Conservation (phyloP, 2,888 invertebrate genomes). For the Desoria tigrina region DNA sequence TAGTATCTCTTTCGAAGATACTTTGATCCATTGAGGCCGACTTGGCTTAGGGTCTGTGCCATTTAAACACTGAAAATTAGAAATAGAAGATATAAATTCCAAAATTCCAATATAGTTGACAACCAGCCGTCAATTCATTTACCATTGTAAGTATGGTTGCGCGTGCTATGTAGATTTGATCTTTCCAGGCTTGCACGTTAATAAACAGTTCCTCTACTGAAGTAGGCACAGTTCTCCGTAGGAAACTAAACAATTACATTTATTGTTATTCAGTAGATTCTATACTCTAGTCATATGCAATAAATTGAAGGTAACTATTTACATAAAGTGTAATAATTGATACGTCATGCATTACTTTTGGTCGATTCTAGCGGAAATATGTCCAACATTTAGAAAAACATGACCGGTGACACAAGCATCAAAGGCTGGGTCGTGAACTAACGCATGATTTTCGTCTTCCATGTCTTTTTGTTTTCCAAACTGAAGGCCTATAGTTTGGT, state of each 20-base stretch:
- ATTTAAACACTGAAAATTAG: conserved; percentile 10
- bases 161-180: conserved; percentile 27
- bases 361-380: conserved; percentile 57
- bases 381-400: conserved; percentile 69
- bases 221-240: conserved; percentile 11
- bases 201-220: conserved; percentile 22
- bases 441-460: conserved; percentile 17
- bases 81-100: no score
- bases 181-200: conserved; percentile 19
- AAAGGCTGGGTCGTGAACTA: conserved; percentile 76
- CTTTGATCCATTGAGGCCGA: conserved; percentile 25
- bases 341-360: conserved; percentile 23
- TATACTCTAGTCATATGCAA: not conserved
- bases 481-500: conserved; percentile 17
- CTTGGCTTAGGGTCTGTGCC: conserved; percentile 24
- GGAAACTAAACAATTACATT: conserved; percentile 20
- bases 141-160: conserved; percentile 29
- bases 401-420: conserved; percentile 77
- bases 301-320: not conserved
- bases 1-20: not conserved
- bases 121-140: no score
- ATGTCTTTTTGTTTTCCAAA: conserved; percentile 22
- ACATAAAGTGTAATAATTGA: no score
- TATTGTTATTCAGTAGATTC: not conserved
- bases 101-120: no score